phyloP scores from a whole-genome alignment of 2,888 invertebrate genomes.

The Stegophylla sp. region DNA sequence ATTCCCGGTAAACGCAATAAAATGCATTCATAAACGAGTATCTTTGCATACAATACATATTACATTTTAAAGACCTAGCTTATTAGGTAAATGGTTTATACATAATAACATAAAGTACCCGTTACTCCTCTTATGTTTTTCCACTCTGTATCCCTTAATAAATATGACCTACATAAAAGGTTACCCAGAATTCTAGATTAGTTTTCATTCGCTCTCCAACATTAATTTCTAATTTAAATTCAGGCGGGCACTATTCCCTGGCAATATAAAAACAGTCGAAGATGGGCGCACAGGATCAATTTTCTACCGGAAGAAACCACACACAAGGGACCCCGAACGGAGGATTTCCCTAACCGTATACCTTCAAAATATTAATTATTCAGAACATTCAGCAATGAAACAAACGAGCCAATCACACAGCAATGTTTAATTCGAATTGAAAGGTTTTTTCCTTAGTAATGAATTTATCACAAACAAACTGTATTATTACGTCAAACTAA shows the following conservation, averaged over 20 bases:
- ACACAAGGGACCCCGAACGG: slow-evolving; percentile 43
- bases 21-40: not conserved
- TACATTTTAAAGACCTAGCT: slow-evolving; percentile 23
- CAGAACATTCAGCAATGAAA: slow-evolving; percentile 43
- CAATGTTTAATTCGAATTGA: slow-evolving; percentile 50
- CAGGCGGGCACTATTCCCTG: slow-evolving; percentile 23
- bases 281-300: slow-evolving; percentile 46
- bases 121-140: slow-evolving; percentile 11
- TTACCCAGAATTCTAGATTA: slow-evolving; percentile 35
- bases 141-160: slow-evolving; percentile 50
- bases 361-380: slow-evolving; percentile 52
- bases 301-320: slow-evolving; percentile 48
- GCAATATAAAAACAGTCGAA: slow-evolving; percentile 57
- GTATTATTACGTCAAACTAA: slow-evolving; percentile 2
- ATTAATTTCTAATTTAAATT: slow-evolving; percentile 59
- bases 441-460: slow-evolving; percentile 16
- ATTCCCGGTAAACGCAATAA: not conserved
- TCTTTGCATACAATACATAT: not conserved
- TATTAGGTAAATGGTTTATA: slow-evolving; percentile 52
- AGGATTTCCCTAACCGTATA: slow-evolving; percentile 46
- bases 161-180: slow-evolving; percentile 52
- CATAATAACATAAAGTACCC: slow-evolving; percentile 32
- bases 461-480: slow-evolving; percentile 29
- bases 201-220: slow-evolving; percentile 44
- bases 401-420: slow-evolving; percentile 50